Evolutionary conservation across 1,140 invertebrate genomes (phyloP), one percentile per base, ranked within the genome.

Genomic region (Mylabris phalerata): DNA sequence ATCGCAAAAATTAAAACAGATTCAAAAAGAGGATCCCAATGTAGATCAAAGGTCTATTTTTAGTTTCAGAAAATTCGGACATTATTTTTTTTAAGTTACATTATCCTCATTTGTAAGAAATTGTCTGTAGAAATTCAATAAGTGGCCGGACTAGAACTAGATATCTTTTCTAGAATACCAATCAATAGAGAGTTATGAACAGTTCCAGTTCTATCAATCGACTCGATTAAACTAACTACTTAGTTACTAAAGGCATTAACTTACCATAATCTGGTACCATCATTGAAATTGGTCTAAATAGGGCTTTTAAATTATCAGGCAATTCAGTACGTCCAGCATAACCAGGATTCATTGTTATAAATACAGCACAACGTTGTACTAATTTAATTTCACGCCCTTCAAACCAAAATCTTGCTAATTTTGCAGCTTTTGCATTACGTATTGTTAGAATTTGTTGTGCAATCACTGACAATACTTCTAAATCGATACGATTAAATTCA

Each of bases 211-310:
- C 13, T n/a, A n/a, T n/a, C n/a, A n/a, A n/a, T n/a, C n/a, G n/a
- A n/a, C n/a, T n/a, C n/a, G n/a, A n/a, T n/a, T n/a, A n/a, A n/a
- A n/a, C n/a, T n/a, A n/a, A n/a, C n/a, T n/a, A n/a, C n/a, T n/a
- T n/a, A n/a, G n/a, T n/a, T n/a, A n/a, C n/a, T 19, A 19, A 19
- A 0, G 19, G 41, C 75, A 7, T 0, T 32, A 5, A 7, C 4
- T 75, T 73, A 87, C 86, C 82, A 69, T 93, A 93, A 77, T 95
- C 89, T 0, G 92, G 92, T 44, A 94, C 90, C 91, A 94, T 94
- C 92, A 95, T 94, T 2, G 91, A 83, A 49, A 95, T 86, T 0
- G 92, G 90, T 60, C 92, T 80, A 71, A 95, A 95, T 1, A 94
- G 72, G 0, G 90, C 89, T 74, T 93, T 91, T 24, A 91, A 73